Percentiles rank a stretch among this genome's conserved stretches.
phyloP scores from a whole-genome alignment of 1,140 invertebrate genomes.

The Ceratina australensis region DNA sequence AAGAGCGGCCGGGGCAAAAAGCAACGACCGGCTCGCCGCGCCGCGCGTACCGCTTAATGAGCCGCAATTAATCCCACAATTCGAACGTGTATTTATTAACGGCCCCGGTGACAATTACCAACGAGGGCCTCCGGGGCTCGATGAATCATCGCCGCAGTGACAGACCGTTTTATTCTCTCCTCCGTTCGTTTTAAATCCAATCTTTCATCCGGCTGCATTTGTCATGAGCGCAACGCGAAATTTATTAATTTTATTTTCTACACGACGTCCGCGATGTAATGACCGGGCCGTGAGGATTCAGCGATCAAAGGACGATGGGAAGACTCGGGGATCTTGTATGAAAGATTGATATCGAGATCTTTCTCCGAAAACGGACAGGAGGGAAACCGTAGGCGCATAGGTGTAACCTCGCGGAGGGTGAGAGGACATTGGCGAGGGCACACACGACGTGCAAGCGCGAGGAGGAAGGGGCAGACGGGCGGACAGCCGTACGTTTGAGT shows the following conservation, averaged over 20 bases:
- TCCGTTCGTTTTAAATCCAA: background rate
- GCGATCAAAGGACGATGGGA: too few relatives aligned
- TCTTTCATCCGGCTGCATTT: background rate
- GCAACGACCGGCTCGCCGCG: background rate
- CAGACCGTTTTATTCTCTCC: constrained; percentile 51
- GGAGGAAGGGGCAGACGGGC: constrained; percentile 49
- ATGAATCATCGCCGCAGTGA: constrained; percentile 58
- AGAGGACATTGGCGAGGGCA: constrained; percentile 63
- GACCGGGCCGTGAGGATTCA: background rate
- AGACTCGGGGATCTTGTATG: too few relatives aligned
- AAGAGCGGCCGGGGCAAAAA: constrained; percentile 29
- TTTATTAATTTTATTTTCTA: too few relatives aligned
- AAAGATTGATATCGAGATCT: too few relatives aligned
- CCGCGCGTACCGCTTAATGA: constrained; percentile 16
- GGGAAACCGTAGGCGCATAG: constrained; percentile 36
- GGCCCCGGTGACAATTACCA: constrained; percentile 25
- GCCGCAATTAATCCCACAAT: constrained; percentile 40
- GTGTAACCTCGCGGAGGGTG: constrained; percentile 53
- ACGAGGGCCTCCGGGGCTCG: background rate
- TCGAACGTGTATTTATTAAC: constrained; percentile 36
- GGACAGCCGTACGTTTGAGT: constrained; percentile 72
- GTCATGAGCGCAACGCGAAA: background rate
- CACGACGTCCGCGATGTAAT: background rate
- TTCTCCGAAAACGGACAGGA: background rate
- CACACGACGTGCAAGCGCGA: constrained; percentile 68